phyloP scores from a whole-genome alignment of 2,888 invertebrate genomes.

The Hermodice carunculata region DNA sequence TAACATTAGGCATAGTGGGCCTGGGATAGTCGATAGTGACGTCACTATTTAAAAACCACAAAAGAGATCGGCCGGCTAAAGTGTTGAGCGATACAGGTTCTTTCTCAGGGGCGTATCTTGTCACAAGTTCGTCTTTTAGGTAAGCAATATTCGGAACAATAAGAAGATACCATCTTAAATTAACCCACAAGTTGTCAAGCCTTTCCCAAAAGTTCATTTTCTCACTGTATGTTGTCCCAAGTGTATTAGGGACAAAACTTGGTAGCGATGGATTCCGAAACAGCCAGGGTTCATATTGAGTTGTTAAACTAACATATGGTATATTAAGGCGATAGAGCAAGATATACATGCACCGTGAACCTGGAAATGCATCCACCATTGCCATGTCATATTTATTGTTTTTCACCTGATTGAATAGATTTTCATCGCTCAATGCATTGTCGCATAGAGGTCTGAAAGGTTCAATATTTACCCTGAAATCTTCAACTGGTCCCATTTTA shows the following conservation, averaged over 20 bases:
- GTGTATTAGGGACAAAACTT: conserved; percentile 22
- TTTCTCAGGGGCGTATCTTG: conserved; percentile 19
- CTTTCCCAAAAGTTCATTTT: conserved; percentile 24
- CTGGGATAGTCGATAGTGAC: conserved; percentile 25
- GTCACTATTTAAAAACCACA: conserved; percentile 31
- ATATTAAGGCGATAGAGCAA: conserved; percentile 23
- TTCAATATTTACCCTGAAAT: no score
- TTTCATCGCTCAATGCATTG: no score
- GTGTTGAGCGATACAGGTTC: neutral
- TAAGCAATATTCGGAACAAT: conserved; percentile 3
- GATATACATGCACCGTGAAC: conserved; percentile 12
- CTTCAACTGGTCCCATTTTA: no score
- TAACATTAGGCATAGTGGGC: conserved; percentile 26
- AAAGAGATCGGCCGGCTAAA: conserved; percentile 1
- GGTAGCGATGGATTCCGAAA: conserved; percentile 24
- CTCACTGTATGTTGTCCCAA: conserved; percentile 1
- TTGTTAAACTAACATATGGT: conserved; percentile 23
- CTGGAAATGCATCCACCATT: conserved; percentile 22
- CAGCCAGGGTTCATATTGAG: conserved; percentile 26
- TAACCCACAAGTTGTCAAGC: neutral
- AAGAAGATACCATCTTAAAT: no score
- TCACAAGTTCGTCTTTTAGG: conserved; percentile 15
- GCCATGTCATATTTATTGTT: conserved; percentile 29
- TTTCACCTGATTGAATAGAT: no score
- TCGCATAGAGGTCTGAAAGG: no score